A percentile compares a stretch with the other conserved stretches of the same genome.
phyloP scores from a whole-genome alignment of 2,113 vertebrate species.

The Oxygymnocypris stewartii region DNA sequence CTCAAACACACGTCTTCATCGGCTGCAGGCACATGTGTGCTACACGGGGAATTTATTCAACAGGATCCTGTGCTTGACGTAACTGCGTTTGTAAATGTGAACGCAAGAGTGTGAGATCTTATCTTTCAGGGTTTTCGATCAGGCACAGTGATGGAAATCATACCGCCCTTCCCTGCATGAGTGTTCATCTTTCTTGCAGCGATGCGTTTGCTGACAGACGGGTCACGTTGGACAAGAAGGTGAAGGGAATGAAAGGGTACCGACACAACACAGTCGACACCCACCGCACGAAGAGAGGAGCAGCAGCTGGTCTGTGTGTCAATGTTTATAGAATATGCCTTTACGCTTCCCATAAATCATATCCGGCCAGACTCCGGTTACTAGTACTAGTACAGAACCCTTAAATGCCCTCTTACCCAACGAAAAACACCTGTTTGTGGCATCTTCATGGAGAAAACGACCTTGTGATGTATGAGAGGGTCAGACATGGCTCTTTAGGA shows the following conservation, averaged over 20 bases:
- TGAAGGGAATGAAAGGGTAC: constrained; percentile 57
- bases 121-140: background rate
- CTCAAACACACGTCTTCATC: background rate
- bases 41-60: background rate
- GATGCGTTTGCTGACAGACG: constrained; percentile 64
- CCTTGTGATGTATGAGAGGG: background rate
- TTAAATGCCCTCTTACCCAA: background rate
- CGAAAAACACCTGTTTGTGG: constrained; percentile 2
- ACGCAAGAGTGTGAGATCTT: background rate
- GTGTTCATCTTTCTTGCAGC: background rate
- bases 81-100: constrained; percentile 7
- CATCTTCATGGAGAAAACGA: background rate
- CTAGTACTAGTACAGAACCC: constrained; percentile 30
- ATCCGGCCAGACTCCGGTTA: constrained; percentile 59
- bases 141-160: background rate
- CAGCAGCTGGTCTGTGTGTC: constrained; percentile 76
- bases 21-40: background rate
- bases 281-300: background rate
- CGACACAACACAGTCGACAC: background rate
- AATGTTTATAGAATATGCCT: constrained; percentile 80
- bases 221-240: constrained; percentile 73
- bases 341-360: constrained; percentile 75
- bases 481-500: background rate
- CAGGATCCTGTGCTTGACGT: background rate
- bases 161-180: background rate